These are phyloP conservation scores for Cantharis rufa DNA, from an alignment of 2,888 invertebrate species.

Conservation along the genomic window DNA sequence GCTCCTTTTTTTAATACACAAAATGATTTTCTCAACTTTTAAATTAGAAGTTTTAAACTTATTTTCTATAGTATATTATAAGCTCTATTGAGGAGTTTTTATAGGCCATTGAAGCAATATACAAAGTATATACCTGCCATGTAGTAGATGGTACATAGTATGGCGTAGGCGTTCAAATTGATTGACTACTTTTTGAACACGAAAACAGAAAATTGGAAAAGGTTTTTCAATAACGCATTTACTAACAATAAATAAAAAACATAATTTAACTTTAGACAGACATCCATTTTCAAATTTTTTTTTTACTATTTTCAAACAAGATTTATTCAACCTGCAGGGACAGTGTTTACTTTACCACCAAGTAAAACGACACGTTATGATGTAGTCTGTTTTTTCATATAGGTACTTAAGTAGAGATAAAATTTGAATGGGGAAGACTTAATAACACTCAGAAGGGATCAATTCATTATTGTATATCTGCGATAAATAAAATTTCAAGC, in stretches of 20 bases:
- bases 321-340: not conserved
- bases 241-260: not conserved
- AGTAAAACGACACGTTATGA: not conserved
- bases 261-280: not conserved
- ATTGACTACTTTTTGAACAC: not conserved
- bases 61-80: too few species aligned
- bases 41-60: not conserved
- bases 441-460: not conserved
- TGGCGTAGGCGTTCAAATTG: not conserved
- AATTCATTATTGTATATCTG: not conserved
- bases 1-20: not conserved
- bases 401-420: too few species aligned
- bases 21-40: not conserved
- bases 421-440: too few species aligned
- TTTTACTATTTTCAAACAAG: not conserved
- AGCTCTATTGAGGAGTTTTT: not conserved
- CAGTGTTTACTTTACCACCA: not conserved
- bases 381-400: not conserved
- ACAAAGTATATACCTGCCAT: too few species aligned
- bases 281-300: not conserved
- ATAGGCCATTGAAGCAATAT: too few species aligned
- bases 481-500: not conserved
- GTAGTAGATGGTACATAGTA: too few species aligned
- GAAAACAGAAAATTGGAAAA: not conserved
- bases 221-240: not conserved